Conservation (phyloP, 1,140 invertebrate genomes). For the Drosophila ironensis region DNA sequence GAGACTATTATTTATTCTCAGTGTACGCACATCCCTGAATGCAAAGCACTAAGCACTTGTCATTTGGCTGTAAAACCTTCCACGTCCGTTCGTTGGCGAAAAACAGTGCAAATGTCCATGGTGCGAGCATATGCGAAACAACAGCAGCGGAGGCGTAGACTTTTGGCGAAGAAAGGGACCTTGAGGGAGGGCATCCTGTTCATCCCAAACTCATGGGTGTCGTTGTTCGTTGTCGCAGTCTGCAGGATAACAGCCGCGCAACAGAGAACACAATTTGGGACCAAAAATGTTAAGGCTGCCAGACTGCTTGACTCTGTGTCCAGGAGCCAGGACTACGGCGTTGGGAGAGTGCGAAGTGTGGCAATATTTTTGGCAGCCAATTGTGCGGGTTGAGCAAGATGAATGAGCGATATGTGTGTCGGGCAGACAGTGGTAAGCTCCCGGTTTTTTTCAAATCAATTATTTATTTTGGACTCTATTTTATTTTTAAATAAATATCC, state of each 20-base stretch:
- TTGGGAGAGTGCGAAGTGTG: conserved; percentile 26
- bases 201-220: conserved; percentile 59
- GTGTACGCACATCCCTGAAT: conserved; percentile 13
- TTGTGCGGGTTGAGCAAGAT: conserved; percentile 38
- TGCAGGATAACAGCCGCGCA: conserved; percentile 47
- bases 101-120: conserved; percentile 58
- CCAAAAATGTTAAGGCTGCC: conserved; percentile 30
- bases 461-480: background rate
- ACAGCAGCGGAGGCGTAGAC: conserved; percentile 3
- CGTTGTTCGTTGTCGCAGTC: conserved; percentile 52
- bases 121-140: conserved; percentile 23
- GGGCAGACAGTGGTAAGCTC: conserved; percentile 27
- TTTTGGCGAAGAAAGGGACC: background rate
- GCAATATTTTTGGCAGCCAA: conserved; percentile 41
- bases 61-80: conserved; percentile 60
- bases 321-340: conserved; percentile 16
- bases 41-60: conserved; percentile 60
- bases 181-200: conserved; percentile 13
- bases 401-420: conserved; percentile 22
- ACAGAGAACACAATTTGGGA: conserved; percentile 18
- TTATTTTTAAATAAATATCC: background rate
- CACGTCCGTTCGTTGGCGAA: conserved; percentile 38
- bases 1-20: too few relatives aligned
- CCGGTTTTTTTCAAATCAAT: background rate
- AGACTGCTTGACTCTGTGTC: conserved; percentile 58